Evolutionary conservation across 2,113 vertebrate species (phyloP).

Genomic region (Ariopsis seemanni): DNA sequence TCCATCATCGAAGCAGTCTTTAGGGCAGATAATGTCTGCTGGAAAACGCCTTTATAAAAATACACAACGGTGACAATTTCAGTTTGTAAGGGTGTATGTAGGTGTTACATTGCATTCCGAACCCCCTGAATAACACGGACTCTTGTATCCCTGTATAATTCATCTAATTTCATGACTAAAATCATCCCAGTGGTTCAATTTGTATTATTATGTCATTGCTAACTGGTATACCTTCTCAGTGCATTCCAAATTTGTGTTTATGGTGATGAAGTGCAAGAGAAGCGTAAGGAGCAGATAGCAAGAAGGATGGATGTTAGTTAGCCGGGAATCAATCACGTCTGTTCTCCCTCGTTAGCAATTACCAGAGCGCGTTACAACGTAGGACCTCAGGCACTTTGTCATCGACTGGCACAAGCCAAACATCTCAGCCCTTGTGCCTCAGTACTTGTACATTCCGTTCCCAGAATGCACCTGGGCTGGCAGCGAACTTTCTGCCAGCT

Average conservation of each 20-base stretch:
- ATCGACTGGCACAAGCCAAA: constrained; percentile 47
- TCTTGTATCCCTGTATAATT: background rate
- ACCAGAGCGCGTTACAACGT: constrained; percentile 52
- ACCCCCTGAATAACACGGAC: too few species aligned
- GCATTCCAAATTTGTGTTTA: constrained; percentile 31
- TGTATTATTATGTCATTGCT: background rate
- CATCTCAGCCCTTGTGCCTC: background rate
- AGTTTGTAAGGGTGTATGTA: background rate
- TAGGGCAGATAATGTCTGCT: background rate
- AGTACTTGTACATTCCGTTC: constrained; percentile 46
- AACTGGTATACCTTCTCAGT: constrained; percentile 12
- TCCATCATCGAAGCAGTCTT: background rate
- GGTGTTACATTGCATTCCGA: background rate
- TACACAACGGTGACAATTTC: too few species aligned
- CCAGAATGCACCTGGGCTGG: constrained; percentile 47
- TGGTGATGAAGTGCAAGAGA: constrained; percentile 52
- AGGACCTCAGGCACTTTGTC: constrained; percentile 50
- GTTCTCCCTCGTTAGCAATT: constrained; percentile 57
- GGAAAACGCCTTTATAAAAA: too few species aligned
- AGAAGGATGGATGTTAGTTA: constrained; percentile 55
- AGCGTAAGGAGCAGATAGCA: constrained; percentile 42
- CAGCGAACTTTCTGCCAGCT: constrained; percentile 38
- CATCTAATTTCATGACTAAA: background rate
- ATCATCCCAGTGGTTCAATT: background rate
- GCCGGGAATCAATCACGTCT: constrained; percentile 58